Base-by-base conservation (phyloP, 2,888 invertebrate species). In the Rhodophaea formosa region DNA sequence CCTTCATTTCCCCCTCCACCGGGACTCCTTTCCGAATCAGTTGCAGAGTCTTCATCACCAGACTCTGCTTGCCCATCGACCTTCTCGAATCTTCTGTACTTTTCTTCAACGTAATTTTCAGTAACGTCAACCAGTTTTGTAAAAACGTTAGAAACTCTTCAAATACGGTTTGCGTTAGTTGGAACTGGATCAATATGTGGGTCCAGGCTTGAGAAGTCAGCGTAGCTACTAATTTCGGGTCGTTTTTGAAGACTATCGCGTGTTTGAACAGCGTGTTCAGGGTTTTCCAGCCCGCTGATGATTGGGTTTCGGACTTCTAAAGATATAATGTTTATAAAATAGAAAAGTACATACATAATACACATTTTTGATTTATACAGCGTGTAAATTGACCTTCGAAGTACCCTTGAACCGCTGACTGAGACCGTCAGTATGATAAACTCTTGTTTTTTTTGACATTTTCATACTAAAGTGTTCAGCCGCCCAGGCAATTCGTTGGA, bases 191-290 rank as follows among this genome's bases (percentile, higher is more conserved):
- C 1, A 91, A 67, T 0, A 77, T 80, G 65, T 86, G 82, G 0
- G 87, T 89, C 90, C 90, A 90, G 0, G 88, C 86, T 63, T 91
- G 90, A 0, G 84, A 83, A 1, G 88, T 87, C 0, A 90, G 70
- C 1, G 71, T 78, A 0, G 82, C 80, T 0, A 85, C 80, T 3
- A 91, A 58, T 54, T 79, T 82, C 0, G 81, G 68, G 56, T 90
- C 89, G 57, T 82, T 83, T 65, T 82, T 85, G 1, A 76, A 69
- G 0, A 79, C 68, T 10, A 88, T 80, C 0, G 88, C 87, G 65
- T 90, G 79, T 72, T 84, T 87, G 68, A 86, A 89, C 42, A 91
- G 79, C 0, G 88, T 72, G 53, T 79, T 82, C 7, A 91, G 65
- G 0, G 88, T 82, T 70, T 84, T 87, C 90, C 90, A 91, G 6